Conservation (phyloP, 2,113 vertebrate genomes). For the Sceloporus tristichus region DNA sequence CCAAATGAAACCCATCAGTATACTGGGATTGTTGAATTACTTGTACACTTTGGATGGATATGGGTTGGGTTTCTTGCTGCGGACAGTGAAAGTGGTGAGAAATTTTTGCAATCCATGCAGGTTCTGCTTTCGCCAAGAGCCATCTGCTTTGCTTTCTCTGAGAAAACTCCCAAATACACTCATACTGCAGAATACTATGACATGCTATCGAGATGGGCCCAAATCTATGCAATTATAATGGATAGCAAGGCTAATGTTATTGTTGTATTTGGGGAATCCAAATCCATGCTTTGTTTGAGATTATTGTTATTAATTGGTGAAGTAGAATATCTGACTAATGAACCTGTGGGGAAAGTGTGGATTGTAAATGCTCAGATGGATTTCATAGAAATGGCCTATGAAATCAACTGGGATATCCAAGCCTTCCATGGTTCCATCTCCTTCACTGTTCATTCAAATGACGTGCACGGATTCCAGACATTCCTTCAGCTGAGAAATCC, state of each 20-base stretch:
- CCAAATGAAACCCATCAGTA: background rate
- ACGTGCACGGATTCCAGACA: background rate
- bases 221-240: background rate
- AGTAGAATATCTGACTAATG: background rate
- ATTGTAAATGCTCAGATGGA: constrained; percentile 3
- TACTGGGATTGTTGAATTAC: too few species aligned
- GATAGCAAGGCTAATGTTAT: background rate
- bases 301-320: background rate
- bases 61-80: too few species aligned
- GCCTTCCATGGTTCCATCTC: constrained; percentile 6
- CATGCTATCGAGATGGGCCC: rapidly evolving
- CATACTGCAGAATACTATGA: background rate
- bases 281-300: background rate
- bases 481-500: background rate
- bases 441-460: background rate
- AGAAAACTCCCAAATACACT: background rate
- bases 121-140: too few species aligned
- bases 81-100: too few species aligned
- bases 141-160: background rate
- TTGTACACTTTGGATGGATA: too few species aligned
- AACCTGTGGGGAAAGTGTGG: background rate
- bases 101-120: too few species aligned
- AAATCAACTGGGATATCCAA: background rate
- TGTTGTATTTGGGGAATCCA: background rate
- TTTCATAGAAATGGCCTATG: background rate